A percentile compares a stretch with the other conserved stretches of the same genome.
These are phyloP conservation scores for Gallinago undulata DNA, from an alignment of 2,113 vertebrate genomes.

Conservation along the genomic window DNA sequence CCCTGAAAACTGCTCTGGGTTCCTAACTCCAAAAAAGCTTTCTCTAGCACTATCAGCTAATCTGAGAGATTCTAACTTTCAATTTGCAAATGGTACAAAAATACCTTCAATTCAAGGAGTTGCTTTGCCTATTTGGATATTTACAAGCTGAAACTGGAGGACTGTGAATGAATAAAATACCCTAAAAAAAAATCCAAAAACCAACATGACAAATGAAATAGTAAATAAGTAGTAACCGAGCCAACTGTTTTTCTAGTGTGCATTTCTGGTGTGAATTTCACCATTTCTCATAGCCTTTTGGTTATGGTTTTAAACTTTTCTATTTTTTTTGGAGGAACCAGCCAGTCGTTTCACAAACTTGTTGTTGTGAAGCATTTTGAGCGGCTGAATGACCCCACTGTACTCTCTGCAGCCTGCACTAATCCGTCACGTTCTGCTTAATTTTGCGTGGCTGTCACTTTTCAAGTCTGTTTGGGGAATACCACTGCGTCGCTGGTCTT, in stretches of 20 bases:
- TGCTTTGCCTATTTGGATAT: not conserved
- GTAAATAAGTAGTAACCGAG: not conserved
- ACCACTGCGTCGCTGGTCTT: not conserved
- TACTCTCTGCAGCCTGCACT: not conserved
- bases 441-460: slow-evolving; percentile 14
- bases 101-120: not conserved
- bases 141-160: not conserved
- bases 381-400: not conserved
- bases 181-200: not conserved
- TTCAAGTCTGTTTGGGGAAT: not conserved
- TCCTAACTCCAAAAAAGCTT: not conserved
- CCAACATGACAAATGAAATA: accelerated
- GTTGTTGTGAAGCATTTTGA: not conserved
- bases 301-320: not conserved
- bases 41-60: not conserved
- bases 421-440: slow-evolving; percentile 22
- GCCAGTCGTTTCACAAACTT: not conserved
- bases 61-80: not conserved
- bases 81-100: not conserved
- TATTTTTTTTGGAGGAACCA: not conserved
- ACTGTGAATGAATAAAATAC: not conserved
- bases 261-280: not conserved
- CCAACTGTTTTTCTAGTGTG: not conserved
- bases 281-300: not conserved
- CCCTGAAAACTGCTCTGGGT: not conserved